Conservation (phyloP, 1,140 invertebrate species). For the Ostrea denselamellosa region DNA sequence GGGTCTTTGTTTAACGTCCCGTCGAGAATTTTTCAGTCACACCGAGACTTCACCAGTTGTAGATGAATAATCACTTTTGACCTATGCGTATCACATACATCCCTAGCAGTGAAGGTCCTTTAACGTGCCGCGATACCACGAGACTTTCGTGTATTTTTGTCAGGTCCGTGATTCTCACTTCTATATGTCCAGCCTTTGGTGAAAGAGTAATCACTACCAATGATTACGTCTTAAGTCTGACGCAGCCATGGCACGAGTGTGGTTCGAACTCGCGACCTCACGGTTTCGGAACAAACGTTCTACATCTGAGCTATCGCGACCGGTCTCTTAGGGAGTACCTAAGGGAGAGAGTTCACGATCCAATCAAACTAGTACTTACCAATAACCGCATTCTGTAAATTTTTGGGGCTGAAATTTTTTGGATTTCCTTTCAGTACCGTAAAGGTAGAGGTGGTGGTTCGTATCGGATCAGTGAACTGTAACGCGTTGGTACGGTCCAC, state of each 20-base stretch:
- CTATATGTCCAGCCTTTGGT: no score
- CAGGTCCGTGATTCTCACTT: no score
- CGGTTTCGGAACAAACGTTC: not conserved
- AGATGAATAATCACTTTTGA: no score
- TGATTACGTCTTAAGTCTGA: not conserved
- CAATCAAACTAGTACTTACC: constrained; percentile 47
- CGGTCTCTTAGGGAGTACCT: not conserved
- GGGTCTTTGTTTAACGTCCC: no score
- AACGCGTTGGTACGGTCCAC: constrained; percentile 56
- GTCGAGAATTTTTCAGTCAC: no score
- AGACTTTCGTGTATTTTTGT: no score
- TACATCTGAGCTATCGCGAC: not conserved
- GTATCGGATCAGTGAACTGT: constrained; percentile 60
- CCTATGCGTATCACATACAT: no score
- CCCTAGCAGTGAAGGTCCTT: no score
- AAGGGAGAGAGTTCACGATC: not conserved
- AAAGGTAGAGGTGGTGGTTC: constrained; percentile 53
- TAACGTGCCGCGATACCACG: no score
- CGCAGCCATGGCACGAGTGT: not conserved
- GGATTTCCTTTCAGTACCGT: constrained; percentile 63
- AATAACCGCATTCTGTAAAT: constrained; percentile 29
- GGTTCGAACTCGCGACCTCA: no score
- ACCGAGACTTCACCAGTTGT: no score
- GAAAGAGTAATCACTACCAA: not conserved
- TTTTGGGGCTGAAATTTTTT: not conserved